These are phyloP conservation scores for Acanthopagrus latus DNA, from an alignment of 2,797 vertebrate species.

Conservation along the genomic window DNA sequence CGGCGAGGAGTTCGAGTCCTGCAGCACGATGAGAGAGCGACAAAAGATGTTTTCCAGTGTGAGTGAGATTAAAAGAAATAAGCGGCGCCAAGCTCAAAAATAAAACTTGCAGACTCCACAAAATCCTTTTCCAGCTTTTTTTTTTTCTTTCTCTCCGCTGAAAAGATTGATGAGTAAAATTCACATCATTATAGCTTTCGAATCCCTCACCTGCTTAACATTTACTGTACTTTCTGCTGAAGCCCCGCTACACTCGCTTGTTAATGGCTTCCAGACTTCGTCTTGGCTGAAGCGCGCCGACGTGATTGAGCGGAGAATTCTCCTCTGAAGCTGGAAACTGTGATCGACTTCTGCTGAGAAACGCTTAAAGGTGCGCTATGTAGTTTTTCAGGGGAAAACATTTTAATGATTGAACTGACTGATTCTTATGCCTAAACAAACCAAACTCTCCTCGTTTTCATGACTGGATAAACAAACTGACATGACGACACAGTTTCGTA, in stretches of 20 bases:
- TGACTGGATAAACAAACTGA: too few relatives aligned
- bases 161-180: constrained; percentile 68
- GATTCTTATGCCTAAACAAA: too few relatives aligned
- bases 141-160: not conserved
- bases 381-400: too few relatives aligned
- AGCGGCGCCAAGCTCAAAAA: constrained; percentile 9
- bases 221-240: constrained; percentile 74
- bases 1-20: not conserved
- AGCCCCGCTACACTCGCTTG: constrained; percentile 31
- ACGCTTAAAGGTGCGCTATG: constrained; percentile 7
- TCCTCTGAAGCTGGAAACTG: constrained; percentile 49
- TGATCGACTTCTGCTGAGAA: constrained; percentile 25
- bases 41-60: constrained; percentile 21
- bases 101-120: constrained; percentile 29
- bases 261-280: constrained; percentile 78
- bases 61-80: constrained; percentile 9
- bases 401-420: too few relatives aligned
- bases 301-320: constrained; percentile 54
- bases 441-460: too few relatives aligned
- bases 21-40: not conserved
- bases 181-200: constrained; percentile 61
- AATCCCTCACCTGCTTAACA: constrained; percentile 79
- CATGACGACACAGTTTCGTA: too few relatives aligned
- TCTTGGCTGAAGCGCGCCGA: constrained; percentile 47
- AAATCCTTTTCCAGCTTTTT: constrained; percentile 22